A percentile compares a stretch with the other conserved stretches of the same genome.
These are phyloP conservation scores for Rhinolophus sinicus DNA, from an alignment of 2,113 vertebrate species.

Conservation along the genomic window DNA sequence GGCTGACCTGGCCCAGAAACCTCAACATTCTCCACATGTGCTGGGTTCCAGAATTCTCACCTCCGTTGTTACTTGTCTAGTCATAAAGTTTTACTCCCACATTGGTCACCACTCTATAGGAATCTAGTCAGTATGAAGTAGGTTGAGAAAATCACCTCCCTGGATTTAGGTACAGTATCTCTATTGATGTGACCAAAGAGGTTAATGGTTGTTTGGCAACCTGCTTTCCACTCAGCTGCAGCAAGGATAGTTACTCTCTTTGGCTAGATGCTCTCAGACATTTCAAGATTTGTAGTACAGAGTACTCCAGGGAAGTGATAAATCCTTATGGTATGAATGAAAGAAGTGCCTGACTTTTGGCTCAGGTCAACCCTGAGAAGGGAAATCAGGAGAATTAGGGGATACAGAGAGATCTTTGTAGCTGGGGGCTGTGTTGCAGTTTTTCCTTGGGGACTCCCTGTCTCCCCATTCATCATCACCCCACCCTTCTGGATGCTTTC, in stretches of 20 bases:
- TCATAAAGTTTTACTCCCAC: neutral
- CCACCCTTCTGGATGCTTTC: constrained; percentile 9
- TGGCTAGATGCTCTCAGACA: constrained; percentile 51
- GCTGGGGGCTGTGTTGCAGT: neutral
- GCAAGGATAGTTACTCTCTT: neutral
- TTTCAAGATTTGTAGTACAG: constrained; percentile 48
- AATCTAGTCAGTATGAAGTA: neutral
- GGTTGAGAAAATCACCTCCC: constrained; percentile 39
- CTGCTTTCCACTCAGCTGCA: neutral
- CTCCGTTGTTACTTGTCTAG: neutral
- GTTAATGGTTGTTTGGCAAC: neutral
- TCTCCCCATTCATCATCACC: constrained; percentile 56
- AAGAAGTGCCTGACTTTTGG: constrained; percentile 64
- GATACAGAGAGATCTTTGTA: constrained; percentile 15
- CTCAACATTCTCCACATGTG: neutral
- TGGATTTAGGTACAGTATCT: neutral
- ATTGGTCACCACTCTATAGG: neutral
- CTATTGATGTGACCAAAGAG: constrained; percentile 23
- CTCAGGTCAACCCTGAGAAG: constrained; percentile 43
- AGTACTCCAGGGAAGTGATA: constrained; percentile 66
- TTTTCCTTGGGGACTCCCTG: constrained; percentile 62
- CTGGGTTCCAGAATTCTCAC: neutral
- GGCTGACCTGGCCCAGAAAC: neutral
- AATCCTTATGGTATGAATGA: constrained; percentile 68
- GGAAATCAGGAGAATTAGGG: constrained; percentile 65